Evolutionary conservation across 1,140 invertebrate species (phyloP), one percentile per base, ranked within the genome.

Genomic region (Acyrthosiphon pisum): DNA sequence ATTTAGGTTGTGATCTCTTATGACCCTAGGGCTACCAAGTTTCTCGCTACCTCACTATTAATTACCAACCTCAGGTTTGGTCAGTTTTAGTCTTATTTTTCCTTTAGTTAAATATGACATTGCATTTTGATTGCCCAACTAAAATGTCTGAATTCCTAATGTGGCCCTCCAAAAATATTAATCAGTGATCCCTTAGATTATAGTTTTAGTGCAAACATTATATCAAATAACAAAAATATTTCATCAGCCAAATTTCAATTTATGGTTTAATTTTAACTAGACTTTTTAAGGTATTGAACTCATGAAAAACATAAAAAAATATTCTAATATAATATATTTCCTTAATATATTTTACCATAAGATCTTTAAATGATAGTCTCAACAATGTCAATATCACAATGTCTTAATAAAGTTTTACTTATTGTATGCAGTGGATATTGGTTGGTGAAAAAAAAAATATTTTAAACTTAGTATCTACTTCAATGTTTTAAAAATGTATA

Each of bases 311-410:
- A 41, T 83, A 26, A 26, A 8, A 26, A 46, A 44, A 35, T 26
- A 30, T 26, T 37, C n/a, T 56, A 37, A 50, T 89, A 26, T 37
- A 23, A 56, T 53, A 89, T 35, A 56, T 92, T 92, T 92, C 91
- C 91, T 92, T 92, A n/a, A n/a, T n/a, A 84, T 83, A 26, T 50
- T 50, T 22, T 53, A 44, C 30, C 18, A 84, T 50, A 30, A 92
- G 91, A 84, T 92, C 48, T 50, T 92, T 92, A 81, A 48, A 92
- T 92, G 91, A 92, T 37, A 92, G 91, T 84, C 22, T 92, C n/a
- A 92, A 92, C 76, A 89, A 89, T 37, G 84, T 84, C 35, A 92
- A 89, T 37, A 92, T 92, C 11, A 92, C 91, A 50, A 83, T 92
- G 76, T 84, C 91, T 14, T 83, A 84, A 87, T 44, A 84, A 84